These are phyloP conservation scores for Gymnothorax javanicus DNA, from an alignment of 2,797 vertebrate species.

Conservation along the genomic window DNA sequence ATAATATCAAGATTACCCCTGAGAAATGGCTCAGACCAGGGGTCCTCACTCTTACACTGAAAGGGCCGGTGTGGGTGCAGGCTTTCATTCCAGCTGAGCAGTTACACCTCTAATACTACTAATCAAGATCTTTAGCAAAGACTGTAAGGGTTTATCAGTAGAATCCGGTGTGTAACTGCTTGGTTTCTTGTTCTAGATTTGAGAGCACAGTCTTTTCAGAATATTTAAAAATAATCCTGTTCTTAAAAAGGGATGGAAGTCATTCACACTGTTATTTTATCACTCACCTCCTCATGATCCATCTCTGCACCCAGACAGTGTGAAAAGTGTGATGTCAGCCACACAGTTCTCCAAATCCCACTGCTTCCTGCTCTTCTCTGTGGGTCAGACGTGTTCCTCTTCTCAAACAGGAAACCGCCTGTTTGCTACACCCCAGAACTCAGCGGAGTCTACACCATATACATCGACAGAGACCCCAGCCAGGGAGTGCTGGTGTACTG, in stretches of 20 bases:
- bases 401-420: slow-evolving; percentile 81
- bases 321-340: background rate
- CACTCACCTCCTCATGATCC: background rate
- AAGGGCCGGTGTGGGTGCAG: too few species aligned
- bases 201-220: too few species aligned
- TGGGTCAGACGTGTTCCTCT: background rate
- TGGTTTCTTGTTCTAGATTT: too few species aligned
- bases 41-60: too few species aligned
- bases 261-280: background rate
- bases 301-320: background rate
- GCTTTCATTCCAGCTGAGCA: too few species aligned
- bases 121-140: too few species aligned
- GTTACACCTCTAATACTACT: too few species aligned
- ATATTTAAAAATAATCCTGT: too few species aligned
- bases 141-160: too few species aligned
- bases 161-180: too few species aligned
- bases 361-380: background rate
- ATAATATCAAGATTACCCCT: too few species aligned
- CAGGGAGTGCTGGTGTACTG: slow-evolving; percentile 93
- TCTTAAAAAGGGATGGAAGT: background rate
- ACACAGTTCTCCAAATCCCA: background rate
- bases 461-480: slow-evolving; percentile 86
- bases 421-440: slow-evolving; percentile 93
- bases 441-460: slow-evolving; percentile 90
- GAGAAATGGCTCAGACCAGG: too few species aligned